phyloP scores from a whole-genome alignment of 2,888 invertebrate species.

The Lithosia quadra region DNA sequence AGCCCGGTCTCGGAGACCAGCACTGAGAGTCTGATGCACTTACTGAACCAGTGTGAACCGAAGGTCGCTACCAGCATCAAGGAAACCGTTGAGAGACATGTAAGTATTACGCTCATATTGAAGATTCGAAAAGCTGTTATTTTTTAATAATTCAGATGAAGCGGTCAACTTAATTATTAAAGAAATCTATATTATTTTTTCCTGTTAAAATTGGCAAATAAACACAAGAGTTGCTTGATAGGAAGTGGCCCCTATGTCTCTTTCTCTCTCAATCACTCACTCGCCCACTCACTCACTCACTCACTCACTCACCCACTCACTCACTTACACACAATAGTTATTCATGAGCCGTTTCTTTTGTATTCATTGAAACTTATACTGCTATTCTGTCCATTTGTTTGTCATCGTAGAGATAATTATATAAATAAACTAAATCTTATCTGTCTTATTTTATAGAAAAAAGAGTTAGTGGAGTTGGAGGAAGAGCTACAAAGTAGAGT shows the following conservation, averaged over 20 bases:
- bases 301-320: too few relatives aligned
- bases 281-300: too few relatives aligned
- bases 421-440: not conserved
- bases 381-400: not conserved
- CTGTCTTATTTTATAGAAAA: slow-evolving; percentile 83
- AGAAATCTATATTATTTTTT: not conserved
- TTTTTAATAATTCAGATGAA: too few relatives aligned
- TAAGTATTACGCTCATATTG: slow-evolving; percentile 75
- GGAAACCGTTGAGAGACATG: slow-evolving; percentile 91
- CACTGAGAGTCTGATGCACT: slow-evolving; percentile 88
- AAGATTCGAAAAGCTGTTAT: too few relatives aligned
- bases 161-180: too few relatives aligned
- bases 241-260: too few relatives aligned
- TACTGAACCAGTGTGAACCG: slow-evolving; percentile 89
- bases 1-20: slow-evolving; percentile 88
- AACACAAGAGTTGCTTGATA: not conserved
- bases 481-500: slow-evolving; percentile 89
- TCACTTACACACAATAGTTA: too few relatives aligned
- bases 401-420: not conserved
- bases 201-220: not conserved
- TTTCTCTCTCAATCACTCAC: too few relatives aligned
- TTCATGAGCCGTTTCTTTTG: too few relatives aligned
- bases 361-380: not conserved
- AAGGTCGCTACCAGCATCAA: slow-evolving; percentile 88
- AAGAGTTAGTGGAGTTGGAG: slow-evolving; percentile 90